Conservation (phyloP, 2,888 invertebrate genomes). For the Dryomyza anilis region DNA sequence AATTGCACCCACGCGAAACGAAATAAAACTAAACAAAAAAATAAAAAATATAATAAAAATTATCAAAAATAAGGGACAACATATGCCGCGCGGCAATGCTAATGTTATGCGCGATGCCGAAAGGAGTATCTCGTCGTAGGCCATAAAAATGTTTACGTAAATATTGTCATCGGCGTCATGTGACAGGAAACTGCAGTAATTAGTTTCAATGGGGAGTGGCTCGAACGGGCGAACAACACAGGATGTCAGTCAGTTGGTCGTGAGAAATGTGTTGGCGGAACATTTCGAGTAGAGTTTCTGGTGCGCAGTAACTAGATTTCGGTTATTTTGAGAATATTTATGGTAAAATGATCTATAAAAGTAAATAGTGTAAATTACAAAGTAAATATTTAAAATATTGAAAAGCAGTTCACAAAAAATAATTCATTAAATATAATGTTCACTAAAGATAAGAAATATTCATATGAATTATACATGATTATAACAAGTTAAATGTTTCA, state of each 20-base stretch:
- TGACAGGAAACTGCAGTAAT: conserved; percentile 34
- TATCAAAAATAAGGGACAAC: conserved; percentile 11
- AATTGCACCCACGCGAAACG: conserved; percentile 9
- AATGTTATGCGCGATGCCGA: neutral
- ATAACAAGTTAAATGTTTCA: too few species aligned
- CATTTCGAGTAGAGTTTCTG: neutral
- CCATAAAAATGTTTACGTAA: neutral
- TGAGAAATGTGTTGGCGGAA: neutral
- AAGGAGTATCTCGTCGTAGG: conserved; percentile 1
- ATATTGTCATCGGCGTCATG: conserved; percentile 11
- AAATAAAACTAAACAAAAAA: neutral
- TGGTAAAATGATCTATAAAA: too few species aligned
- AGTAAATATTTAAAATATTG: too few species aligned
- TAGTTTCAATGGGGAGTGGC: conserved; percentile 33
- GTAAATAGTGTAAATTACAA: too few species aligned
- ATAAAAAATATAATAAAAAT: neutral
- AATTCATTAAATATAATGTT: too few species aligned
- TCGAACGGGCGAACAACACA: conserved; percentile 26
- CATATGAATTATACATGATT: too few species aligned
- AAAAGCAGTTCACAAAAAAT: too few species aligned
- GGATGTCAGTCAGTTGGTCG: neutral
- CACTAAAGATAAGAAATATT: too few species aligned
- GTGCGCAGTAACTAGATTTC: too few species aligned
- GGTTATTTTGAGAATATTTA: too few species aligned
- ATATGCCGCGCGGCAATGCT: conserved; percentile 2